Evolutionary conservation across 2,113 vertebrate genomes (phyloP).

Genomic region (Tychaedon coryphoeus): DNA sequence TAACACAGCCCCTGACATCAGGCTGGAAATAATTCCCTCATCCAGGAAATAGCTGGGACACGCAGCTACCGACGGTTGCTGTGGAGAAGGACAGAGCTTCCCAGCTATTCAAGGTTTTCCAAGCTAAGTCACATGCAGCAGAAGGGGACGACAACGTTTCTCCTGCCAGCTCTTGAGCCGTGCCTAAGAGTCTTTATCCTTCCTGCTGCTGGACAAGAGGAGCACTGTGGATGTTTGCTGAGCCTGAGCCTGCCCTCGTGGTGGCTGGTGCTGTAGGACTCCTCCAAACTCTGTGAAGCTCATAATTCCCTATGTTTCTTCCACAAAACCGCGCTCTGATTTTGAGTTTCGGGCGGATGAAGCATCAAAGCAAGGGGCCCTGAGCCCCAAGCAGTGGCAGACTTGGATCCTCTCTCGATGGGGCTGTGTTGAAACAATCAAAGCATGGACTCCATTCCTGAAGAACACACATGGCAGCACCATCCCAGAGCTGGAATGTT

Average conservation of each 20-base stretch:
- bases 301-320: not conserved
- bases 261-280: fast-evolving
- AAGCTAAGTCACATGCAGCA: conserved; percentile 1
- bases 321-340: not conserved
- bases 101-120: conserved; percentile 20
- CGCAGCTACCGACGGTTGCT: not conserved
- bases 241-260: not conserved
- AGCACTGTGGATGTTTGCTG: not conserved
- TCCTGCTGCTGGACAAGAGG: not conserved
- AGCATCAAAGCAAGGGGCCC: not conserved
- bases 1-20: not conserved
- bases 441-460: not conserved
- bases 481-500: not conserved
- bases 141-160: not conserved
- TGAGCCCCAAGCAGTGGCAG: not conserved
- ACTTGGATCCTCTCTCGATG: not conserved
- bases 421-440: not conserved
- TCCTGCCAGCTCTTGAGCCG: not conserved
- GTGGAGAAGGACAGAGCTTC: not conserved
- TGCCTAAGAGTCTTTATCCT: not conserved
- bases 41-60: conserved; percentile 29
- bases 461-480: not conserved
- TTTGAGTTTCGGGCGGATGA: not conserved
- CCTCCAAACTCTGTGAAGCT: not conserved
- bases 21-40: conserved; percentile 25